phyloP scores from a whole-genome alignment of 2,888 invertebrate species.

The Patella pellucida region DNA sequence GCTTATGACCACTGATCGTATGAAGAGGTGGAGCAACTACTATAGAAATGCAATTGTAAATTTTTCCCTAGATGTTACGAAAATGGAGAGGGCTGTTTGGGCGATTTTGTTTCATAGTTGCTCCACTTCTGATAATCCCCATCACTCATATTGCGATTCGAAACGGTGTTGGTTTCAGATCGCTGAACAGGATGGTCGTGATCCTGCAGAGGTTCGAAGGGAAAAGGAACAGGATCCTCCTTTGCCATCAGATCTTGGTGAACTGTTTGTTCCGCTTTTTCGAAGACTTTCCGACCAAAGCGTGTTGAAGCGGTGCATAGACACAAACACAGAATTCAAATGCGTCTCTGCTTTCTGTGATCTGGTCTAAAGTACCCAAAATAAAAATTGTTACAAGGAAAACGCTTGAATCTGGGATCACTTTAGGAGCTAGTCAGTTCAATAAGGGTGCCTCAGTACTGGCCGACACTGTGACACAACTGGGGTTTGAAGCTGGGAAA shows the following conservation, averaged over 20 bases:
- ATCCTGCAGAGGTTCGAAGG: neutral
- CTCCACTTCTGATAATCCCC: neutral
- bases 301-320: slow-evolving; percentile 12
- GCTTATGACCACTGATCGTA: neutral
- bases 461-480: neutral
- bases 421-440: neutral
- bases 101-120: slow-evolving; percentile 20
- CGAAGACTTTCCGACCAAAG: neutral
- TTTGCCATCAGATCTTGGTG: neutral
- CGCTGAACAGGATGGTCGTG: neutral
- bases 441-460: neutral
- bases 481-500: neutral
- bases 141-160: neutral
- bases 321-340: slow-evolving; percentile 19
- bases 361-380: slow-evolving; percentile 16
- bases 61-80: neutral
- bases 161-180: neutral
- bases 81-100: slow-evolving; percentile 21
- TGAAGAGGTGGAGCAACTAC: neutral
- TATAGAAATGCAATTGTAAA: neutral
- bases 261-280: neutral
- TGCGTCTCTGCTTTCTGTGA: slow-evolving; percentile 15
- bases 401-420: neutral
- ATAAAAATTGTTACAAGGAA: slow-evolving; percentile 9
- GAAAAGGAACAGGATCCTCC: neutral